phyloP scores from a whole-genome alignment of 2,113 vertebrate species.

The Glaucidium brasilianum region DNA sequence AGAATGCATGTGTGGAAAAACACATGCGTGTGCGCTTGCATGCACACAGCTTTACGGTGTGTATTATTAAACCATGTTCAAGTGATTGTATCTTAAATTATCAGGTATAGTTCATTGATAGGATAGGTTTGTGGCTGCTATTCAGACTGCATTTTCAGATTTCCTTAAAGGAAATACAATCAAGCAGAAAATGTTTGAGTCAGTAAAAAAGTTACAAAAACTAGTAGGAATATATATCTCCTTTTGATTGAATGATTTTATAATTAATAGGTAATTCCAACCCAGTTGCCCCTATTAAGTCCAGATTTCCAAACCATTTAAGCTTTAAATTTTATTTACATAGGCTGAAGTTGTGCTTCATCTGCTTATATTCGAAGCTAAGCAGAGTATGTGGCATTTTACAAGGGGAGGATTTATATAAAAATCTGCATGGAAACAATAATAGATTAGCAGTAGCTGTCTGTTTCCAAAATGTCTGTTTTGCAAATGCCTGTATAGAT shows the following conservation, averaged over 20 bases:
- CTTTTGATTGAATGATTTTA: background rate
- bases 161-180: background rate
- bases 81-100: conserved; percentile 12
- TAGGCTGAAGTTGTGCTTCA: background rate
- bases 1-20: background rate
- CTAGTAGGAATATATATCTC: background rate
- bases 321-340: background rate
- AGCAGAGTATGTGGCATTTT: background rate
- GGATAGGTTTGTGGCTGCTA: background rate
- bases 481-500: conserved; percentile 26
- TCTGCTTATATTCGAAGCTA: background rate
- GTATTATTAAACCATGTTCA: background rate
- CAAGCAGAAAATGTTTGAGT: background rate
- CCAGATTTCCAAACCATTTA: background rate
- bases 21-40: background rate
- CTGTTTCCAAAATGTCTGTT: conserved; percentile 32
- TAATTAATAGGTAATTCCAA: background rate
- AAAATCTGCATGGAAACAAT: conserved; percentile 46
- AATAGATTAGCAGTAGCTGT: conserved; percentile 40
- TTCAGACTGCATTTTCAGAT: background rate
- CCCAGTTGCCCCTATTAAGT: background rate
- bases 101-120: background rate
- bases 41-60: background rate
- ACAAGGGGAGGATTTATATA: background rate
- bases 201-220: background rate